Evolutionary conservation across 1,140 invertebrate genomes (phyloP).

Genomic region (Holotrichia oblita): DNA sequence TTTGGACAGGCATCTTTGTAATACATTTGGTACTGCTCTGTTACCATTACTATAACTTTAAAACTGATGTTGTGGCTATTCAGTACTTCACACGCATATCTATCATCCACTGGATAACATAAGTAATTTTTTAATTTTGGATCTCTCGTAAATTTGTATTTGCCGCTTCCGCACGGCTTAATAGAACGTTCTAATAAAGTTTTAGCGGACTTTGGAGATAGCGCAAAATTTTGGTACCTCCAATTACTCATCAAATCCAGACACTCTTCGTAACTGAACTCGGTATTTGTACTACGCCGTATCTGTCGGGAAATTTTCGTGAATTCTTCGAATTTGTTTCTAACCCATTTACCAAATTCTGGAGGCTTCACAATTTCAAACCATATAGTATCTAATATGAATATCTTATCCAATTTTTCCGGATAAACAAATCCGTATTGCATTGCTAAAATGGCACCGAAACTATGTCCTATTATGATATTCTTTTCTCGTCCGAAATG

Average conservation of each 20-base stretch:
- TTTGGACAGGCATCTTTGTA: neutral
- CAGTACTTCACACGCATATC: conserved; percentile 19
- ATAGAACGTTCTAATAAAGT: conserved; percentile 22
- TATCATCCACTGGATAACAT: conserved; percentile 24
- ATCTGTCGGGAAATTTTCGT: conserved; percentile 20
- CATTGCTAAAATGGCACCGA: conserved; percentile 26
- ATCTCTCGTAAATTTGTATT: conserved; percentile 37
- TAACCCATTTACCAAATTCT: conserved; percentile 22
- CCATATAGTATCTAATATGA: conserved; percentile 33
- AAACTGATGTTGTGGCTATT: conserved; percentile 35
- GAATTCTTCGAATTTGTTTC: conserved; percentile 34
- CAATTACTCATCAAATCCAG: conserved; percentile 19
- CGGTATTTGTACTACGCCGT: neutral
- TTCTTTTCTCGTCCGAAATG: conserved; percentile 33
- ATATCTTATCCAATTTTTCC: conserved; percentile 28
- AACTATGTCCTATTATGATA: conserved; percentile 38
- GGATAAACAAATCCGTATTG: conserved; percentile 28
- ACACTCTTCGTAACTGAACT: neutral
- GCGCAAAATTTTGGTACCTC: neutral
- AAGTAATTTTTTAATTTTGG: conserved; percentile 32
- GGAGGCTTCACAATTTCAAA: neutral
- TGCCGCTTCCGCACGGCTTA: neutral
- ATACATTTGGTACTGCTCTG: neutral
- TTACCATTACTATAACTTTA: conserved; percentile 27
- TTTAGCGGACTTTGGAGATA: neutral